These are phyloP conservation scores for Aphaenogaster floridana DNA, from an alignment of 1,140 invertebrate genomes.

Conservation along the genomic window DNA sequence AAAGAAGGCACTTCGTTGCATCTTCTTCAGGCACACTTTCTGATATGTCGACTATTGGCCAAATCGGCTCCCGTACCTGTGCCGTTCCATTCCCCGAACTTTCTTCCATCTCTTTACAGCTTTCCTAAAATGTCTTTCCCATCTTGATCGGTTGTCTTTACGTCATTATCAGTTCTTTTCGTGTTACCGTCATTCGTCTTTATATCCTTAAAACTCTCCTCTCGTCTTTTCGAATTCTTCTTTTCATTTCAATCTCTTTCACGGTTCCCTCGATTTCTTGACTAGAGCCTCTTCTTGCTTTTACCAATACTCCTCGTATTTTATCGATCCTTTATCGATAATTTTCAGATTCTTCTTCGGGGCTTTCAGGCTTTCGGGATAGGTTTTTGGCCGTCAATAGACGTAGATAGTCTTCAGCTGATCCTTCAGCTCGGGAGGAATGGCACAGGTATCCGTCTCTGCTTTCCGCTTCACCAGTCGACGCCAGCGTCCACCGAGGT, in stretches of 20 bases:
- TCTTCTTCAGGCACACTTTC: slow-evolving; percentile 71
- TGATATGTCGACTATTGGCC: slow-evolving; percentile 63
- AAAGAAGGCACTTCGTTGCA: slow-evolving; percentile 30
- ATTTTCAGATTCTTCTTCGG: slow-evolving; percentile 72
- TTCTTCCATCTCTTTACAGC: background rate
- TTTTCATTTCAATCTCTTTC: slow-evolving; percentile 14
- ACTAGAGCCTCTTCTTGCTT: slow-evolving; percentile 43
- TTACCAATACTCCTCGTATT: slow-evolving; percentile 2
- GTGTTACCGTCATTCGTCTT: background rate
- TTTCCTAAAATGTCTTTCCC: background rate
- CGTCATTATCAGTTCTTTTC: background rate
- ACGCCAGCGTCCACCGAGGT: slow-evolving; percentile 93
- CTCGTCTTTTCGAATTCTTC: background rate
- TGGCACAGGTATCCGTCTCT: slow-evolving; percentile 92
- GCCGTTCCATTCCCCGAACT: slow-evolving; percentile 1
- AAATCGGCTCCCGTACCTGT: background rate
- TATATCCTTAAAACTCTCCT: background rate
- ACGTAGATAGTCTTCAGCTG: slow-evolving; percentile 96
- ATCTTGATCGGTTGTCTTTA: background rate
- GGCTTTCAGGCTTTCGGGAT: slow-evolving; percentile 1
- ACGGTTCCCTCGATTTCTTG: background rate
- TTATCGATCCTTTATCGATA: slow-evolving; percentile 53
- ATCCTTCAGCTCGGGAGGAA: slow-evolving; percentile 94
- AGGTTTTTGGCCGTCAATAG: slow-evolving; percentile 88
- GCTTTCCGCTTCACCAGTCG: slow-evolving; percentile 93